Base-by-base conservation (phyloP, 2,888 invertebrate genomes). In the Syrista parreyssii region DNA sequence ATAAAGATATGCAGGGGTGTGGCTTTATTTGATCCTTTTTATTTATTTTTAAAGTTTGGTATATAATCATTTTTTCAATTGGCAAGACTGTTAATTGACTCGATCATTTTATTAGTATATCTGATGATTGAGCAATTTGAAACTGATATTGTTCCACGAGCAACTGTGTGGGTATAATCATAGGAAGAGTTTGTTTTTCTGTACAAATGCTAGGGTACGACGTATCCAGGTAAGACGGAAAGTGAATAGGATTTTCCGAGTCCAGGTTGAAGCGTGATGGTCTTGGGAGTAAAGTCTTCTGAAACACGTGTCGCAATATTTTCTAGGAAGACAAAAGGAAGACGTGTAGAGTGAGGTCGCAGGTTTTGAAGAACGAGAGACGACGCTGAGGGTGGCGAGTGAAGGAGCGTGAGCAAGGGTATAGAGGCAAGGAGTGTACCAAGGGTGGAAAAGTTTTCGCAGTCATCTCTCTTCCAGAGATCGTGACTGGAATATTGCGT, bases 401-500 rank as follows among this genome's bases (percentile, higher is more conserved):
- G 55, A 55, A 23, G 55, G 9, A 23, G 55, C 9, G 23, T 55
- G 55, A 23, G 55, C 55, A 55, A 23, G 32, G 12, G 31, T 71
- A 11, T 30, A 71, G 4, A 15, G 31, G 71, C 12, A 31, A 12
- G 69, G 32, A 40, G 15, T 55, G 55, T 55, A 55, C 23, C 55
- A 55, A 23, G 71, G 71, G 32, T 71, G 32, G 15, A 71, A 71
- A 71, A 71, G 71, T 71, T 71, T 69, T 33, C 71, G 15, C 32
- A 71, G 32, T 71, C 71, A 33, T 33, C 71, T 71, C 71, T 71
- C 33, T 71, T 71, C 71, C 31, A 12, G 32, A 71, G 71, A 71
- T 33, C 71, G 71, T 71, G 71, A 71, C 71, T 31, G 71, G 71
- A 71, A 71, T 71, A 71, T 71, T 9, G 32, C 71, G 71, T 30